phyloP scores from a whole-genome alignment of 2,888 invertebrate species.

The Cerastis leucographa region DNA sequence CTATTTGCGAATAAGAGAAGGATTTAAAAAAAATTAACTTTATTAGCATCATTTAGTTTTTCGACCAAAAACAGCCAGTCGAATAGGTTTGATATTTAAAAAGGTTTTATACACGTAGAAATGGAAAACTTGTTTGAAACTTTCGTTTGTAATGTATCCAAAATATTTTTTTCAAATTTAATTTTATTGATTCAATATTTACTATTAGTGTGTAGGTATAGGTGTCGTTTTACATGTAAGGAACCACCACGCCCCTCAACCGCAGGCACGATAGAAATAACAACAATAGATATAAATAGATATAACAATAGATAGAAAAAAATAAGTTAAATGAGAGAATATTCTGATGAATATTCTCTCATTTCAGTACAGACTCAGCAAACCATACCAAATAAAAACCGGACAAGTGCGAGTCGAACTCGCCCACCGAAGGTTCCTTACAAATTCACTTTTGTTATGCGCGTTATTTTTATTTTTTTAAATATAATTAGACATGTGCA shows the following conservation, averaged over 20 bases:
- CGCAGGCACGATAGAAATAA: neutral
- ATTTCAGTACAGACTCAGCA: neutral
- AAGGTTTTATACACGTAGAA: slow-evolving; percentile 7
- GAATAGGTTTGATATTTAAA: neutral
- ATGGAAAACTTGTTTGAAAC: neutral
- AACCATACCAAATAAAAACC: neutral
- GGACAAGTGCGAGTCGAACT: too few relatives aligned
- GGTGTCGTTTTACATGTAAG: neutral
- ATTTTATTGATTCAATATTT: neutral
- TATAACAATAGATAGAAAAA: neutral
- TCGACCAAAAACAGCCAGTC: slow-evolving; percentile 9
- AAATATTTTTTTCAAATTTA: neutral
- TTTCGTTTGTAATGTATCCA: neutral
- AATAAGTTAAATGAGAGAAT: too few relatives aligned
- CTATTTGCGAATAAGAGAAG: neutral
- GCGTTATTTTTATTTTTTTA: too few relatives aligned
- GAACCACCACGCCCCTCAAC: neutral
- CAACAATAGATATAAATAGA: too few relatives aligned
- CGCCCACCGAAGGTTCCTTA: too few relatives aligned
- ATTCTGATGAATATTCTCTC: neutral
- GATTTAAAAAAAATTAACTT: neutral
- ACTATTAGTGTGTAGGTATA: neutral
- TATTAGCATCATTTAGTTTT: slow-evolving; percentile 22
- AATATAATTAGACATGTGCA: too few relatives aligned
- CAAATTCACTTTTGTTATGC: too few relatives aligned